Evolutionary conservation across 2,888 invertebrate species (phyloP), one percentile per base, ranked within the genome.

Genomic region (Desoria tigrina): DNA sequence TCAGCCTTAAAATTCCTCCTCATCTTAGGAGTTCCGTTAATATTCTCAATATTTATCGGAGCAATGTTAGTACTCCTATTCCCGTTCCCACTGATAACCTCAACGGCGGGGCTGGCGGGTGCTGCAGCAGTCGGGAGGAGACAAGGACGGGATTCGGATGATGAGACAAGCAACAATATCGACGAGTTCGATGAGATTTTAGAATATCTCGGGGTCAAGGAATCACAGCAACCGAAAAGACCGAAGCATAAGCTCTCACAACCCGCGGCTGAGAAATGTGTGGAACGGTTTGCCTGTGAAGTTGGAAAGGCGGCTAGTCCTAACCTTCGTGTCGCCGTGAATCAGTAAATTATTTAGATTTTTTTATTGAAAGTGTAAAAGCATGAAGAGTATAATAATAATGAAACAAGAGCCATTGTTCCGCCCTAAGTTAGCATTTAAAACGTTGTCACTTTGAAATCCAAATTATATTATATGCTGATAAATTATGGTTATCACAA

Each of bases 11-110:
- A 55, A 32, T 18, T 55, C 4, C 11, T 32, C n/a, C 24, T 55
- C 7, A n/a, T 55, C n/a, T 18, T 55, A 18, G n/a, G 32, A 6
- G 37, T 55, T 18, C 55, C 55, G 4, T 24, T 55, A 6, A 16
- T 55, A 18, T 32, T 55, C 11, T 55, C 55, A 7, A 9, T 55
- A n/a, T 27, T 55, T 32, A 11, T 55, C 32, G 55, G 55, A 32
- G 55, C 55, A n/a, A 55, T 55, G 55, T 18, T 55, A 7, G 55
- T 55, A 16, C 28, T 55, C 11, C 37, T 55, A n/a, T 55, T 55
- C 26, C 55, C 55, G 11, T 55, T 55, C 21, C 55, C 55, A 32
- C 14, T 55, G 23, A 7, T 55, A 28, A 55, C 55, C 32, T 32
- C 32, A 27, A 55, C 55, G 9, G 9, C 55, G 3, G 55, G 55